These are phyloP conservation scores for Antechinus stuartii DNA, from an alignment of 2,113 vertebrate species.

Conservation along the genomic window DNA sequence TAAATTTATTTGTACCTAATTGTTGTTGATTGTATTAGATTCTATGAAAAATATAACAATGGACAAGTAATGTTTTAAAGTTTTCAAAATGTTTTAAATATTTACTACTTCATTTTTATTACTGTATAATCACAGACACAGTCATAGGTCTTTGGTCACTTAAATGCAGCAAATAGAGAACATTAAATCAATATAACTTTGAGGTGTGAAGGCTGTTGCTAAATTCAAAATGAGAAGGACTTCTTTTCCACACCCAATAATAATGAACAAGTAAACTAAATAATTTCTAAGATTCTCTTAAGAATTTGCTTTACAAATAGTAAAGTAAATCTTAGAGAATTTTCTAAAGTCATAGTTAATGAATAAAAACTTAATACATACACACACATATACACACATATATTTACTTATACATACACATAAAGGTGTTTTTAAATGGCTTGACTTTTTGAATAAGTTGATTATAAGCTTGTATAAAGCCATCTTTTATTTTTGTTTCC, in stretches of 20 bases:
- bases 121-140: too few species aligned
- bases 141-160: neutral
- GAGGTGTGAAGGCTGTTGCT: too few species aligned
- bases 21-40: neutral
- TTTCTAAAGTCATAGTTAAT: slow-evolving; percentile 25
- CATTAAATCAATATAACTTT: too few species aligned
- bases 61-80: neutral
- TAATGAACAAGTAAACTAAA: neutral
- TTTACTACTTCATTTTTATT: neutral
- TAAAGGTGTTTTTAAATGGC: slow-evolving; percentile 32
- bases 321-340: neutral
- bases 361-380: slow-evolving; percentile 18
- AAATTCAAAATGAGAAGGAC: too few species aligned
- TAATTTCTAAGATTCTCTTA: neutral
- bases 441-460: slow-evolving; percentile 11
- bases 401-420: neutral
- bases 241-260: neutral
- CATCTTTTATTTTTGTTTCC: slow-evolving; percentile 51
- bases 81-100: neutral
- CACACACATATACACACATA: too few species aligned
- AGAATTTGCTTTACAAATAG: neutral
- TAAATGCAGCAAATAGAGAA: neutral
- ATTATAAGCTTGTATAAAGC: slow-evolving; percentile 39
- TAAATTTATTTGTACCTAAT: neutral
- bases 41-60: neutral